These are phyloP conservation scores for Pseudomyrmex pallidus DNA, from an alignment of 1,140 invertebrate genomes.

Conservation along the genomic window DNA sequence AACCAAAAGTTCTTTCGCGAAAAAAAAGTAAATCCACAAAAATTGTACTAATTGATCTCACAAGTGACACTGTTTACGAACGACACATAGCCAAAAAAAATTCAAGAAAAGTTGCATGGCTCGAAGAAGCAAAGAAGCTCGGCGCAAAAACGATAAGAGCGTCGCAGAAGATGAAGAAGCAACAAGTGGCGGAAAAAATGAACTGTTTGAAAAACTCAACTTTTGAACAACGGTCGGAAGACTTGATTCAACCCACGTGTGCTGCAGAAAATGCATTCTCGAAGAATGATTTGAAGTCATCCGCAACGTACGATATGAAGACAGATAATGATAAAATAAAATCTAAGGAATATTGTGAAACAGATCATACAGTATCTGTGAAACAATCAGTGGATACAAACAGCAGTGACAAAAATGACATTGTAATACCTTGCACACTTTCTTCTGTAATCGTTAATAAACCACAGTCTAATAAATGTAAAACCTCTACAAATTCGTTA, in stretches of 20 bases:
- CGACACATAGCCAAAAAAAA: slow-evolving; percentile 73
- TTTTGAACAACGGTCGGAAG: slow-evolving; percentile 48
- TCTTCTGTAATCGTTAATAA: slow-evolving; percentile 37
- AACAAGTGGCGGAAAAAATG: slow-evolving; percentile 17
- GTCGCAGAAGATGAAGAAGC: slow-evolving; percentile 55
- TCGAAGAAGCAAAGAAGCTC: slow-evolving; percentile 73
- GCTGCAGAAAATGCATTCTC: slow-evolving; percentile 19
- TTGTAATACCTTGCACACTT: background rate
- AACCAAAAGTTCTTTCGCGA: slow-evolving; percentile 58
- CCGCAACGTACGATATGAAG: background rate
- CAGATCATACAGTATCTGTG: slow-evolving; percentile 1
- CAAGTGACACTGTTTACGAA: slow-evolving; percentile 72
- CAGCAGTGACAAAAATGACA: slow-evolving; percentile 46
- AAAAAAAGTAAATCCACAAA: slow-evolving; percentile 70
- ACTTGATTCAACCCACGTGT: background rate
- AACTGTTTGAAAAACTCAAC: slow-evolving; percentile 9
- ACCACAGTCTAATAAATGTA: slow-evolving; percentile 40
- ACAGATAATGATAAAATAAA: slow-evolving; percentile 31
- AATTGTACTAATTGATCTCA: slow-evolving; percentile 80
- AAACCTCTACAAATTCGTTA: slow-evolving; percentile 58
- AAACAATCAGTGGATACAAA: slow-evolving; percentile 26
- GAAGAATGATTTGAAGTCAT: slow-evolving; percentile 30
- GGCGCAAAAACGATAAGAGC: slow-evolving; percentile 60
- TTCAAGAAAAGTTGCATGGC: slow-evolving; percentile 73
- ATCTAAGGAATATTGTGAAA: slow-evolving; percentile 9